A percentile compares a stretch with the other conserved stretches of the same genome.
Conservation (phyloP, 2,888 invertebrate species). For the Callosobruchus maculatus region DNA sequence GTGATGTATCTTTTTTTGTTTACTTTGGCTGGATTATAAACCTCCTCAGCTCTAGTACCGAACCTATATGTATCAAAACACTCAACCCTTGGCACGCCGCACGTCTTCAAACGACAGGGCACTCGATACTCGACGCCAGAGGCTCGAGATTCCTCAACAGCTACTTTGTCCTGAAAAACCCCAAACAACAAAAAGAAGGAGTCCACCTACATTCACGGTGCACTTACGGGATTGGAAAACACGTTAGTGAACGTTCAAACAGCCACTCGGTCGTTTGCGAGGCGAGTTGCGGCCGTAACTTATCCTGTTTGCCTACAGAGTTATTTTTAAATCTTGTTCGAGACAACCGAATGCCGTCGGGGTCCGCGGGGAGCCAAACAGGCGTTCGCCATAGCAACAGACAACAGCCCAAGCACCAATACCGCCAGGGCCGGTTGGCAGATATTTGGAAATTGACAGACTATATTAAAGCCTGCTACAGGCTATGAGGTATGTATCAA, state of each 20-base stretch:
- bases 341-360: neutral
- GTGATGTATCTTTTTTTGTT: no score
- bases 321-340: neutral
- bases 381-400: neutral
- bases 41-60: no score
- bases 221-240: neutral
- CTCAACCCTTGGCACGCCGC: no score
- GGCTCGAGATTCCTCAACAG: no score
- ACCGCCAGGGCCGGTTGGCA: neutral
- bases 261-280: neutral
- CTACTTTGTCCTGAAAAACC: no score
- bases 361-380: neutral
- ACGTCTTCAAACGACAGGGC: no score
- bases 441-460: neutral
- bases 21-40: no score
- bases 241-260: neutral
- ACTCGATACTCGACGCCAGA: no score
- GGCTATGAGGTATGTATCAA: no score
- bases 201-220: neutral
- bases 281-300: neutral
- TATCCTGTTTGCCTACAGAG: neutral
- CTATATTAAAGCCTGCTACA: no score
- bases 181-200: no score
- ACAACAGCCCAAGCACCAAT: neutral
- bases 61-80: no score